phyloP scores from a whole-genome alignment of 2,797 vertebrate species.

The Leptodactylus fallax region DNA sequence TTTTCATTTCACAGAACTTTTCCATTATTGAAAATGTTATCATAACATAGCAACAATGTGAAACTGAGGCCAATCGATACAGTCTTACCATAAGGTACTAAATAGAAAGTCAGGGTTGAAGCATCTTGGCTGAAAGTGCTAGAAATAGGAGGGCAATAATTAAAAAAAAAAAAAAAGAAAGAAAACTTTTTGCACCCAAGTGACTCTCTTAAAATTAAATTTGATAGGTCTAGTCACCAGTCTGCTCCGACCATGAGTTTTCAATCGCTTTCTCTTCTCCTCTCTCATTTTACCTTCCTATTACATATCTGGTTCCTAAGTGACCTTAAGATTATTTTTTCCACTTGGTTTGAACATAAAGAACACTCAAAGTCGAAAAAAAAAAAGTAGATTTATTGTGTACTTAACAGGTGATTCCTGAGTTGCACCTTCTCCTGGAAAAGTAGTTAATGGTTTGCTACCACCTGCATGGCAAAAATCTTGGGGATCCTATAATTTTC shows the following conservation, averaged over 20 bases:
- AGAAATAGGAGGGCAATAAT: not conserved
- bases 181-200: slow-evolving; percentile 18
- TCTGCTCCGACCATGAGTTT: slow-evolving; percentile 77
- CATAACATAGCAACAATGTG: too few relatives aligned
- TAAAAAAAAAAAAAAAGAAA: not conserved
- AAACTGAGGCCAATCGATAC: too few relatives aligned
- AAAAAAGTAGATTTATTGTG: slow-evolving; percentile 52
- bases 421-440: slow-evolving; percentile 46
- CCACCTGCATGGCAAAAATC: slow-evolving; percentile 60
- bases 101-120: too few relatives aligned
- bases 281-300: slow-evolving; percentile 50
- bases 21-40: too few relatives aligned
- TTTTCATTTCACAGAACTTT: too few relatives aligned
- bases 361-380: slow-evolving; percentile 19
- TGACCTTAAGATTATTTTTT: slow-evolving; percentile 37
- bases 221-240: slow-evolving; percentile 70
- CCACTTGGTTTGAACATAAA: slow-evolving; percentile 21
- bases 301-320: slow-evolving; percentile 53
- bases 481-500: slow-evolving; percentile 60
- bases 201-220: slow-evolving; percentile 21
- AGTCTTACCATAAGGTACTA: too few relatives aligned
- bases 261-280: slow-evolving; percentile 81
- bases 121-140: not conserved
- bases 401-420: slow-evolving; percentile 62
- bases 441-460: slow-evolving; percentile 54